Evolutionary conservation across 2,113 vertebrate species (phyloP).

Genomic region (Sigmodon hispidus): DNA sequence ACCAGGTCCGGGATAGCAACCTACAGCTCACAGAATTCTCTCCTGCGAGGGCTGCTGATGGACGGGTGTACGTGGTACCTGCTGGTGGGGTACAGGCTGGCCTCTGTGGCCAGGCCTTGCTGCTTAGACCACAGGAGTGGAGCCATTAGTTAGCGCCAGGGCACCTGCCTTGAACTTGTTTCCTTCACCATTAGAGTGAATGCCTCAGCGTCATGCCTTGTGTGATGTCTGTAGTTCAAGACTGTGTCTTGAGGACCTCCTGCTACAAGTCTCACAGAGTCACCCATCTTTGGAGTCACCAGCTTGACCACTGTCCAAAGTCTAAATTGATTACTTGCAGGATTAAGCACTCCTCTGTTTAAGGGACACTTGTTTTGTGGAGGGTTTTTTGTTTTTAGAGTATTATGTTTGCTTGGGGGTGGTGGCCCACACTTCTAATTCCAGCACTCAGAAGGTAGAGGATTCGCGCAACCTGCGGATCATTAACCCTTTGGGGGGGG

Average conservation of each 20-base stretch:
- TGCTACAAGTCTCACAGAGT: not conserved
- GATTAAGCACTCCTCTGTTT: not conserved
- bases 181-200: not conserved
- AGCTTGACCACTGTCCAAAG: not conserved
- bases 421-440: not conserved
- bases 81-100: slow-evolving; percentile 88
- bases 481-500: not conserved
- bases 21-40: slow-evolving; percentile 89
- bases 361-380: not conserved
- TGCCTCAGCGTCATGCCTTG: not conserved
- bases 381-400: not conserved
- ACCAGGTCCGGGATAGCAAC: slow-evolving; percentile 88
- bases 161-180: too few species aligned
- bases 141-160: not conserved
- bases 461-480: not conserved
- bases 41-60: slow-evolving; percentile 86
- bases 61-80: slow-evolving; percentile 89
- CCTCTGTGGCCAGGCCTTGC: slow-evolving; percentile 89
- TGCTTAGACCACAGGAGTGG: slow-evolving; percentile 80
- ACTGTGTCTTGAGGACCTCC: not conserved
- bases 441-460: not conserved
- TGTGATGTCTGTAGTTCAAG: fast-evolving
- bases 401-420: not conserved
- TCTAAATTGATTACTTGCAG: not conserved
- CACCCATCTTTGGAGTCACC: not conserved